Conservation (phyloP, 1,140 invertebrate species). For the Dreissena polymorpha region DNA sequence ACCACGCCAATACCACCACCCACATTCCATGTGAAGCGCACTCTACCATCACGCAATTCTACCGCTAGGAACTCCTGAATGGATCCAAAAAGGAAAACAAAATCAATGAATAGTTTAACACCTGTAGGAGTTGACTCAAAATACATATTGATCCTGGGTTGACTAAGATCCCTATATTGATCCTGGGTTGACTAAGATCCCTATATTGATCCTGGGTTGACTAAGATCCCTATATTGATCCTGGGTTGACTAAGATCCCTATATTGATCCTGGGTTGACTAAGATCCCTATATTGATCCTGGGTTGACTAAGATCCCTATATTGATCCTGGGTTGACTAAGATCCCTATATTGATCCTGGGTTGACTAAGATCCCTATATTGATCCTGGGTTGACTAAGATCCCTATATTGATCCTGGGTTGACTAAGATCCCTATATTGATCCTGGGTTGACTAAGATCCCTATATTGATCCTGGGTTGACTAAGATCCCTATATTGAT, state of each 20-base stretch:
- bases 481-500: neutral
- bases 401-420: too few species aligned
- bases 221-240: neutral
- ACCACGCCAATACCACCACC: slow-evolving; percentile 84
- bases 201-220: neutral
- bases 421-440: neutral
- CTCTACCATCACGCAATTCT: slow-evolving; percentile 88
- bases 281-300: too few species aligned
- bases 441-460: neutral
- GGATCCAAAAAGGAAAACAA: neutral
- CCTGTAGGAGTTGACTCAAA: too few species aligned
- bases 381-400: neutral
- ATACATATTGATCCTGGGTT: neutral
- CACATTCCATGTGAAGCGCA: slow-evolving; percentile 89
- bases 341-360: too few species aligned
- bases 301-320: neutral
- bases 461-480: too few species aligned
- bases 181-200: too few species aligned
- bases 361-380: neutral
- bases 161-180: neutral
- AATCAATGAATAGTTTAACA: neutral
- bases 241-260: too few species aligned
- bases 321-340: neutral
- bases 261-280: neutral
- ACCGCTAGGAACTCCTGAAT: slow-evolving; percentile 88